phyloP scores from a whole-genome alignment of 2,888 invertebrate genomes.

The Pandemis heparana region DNA sequence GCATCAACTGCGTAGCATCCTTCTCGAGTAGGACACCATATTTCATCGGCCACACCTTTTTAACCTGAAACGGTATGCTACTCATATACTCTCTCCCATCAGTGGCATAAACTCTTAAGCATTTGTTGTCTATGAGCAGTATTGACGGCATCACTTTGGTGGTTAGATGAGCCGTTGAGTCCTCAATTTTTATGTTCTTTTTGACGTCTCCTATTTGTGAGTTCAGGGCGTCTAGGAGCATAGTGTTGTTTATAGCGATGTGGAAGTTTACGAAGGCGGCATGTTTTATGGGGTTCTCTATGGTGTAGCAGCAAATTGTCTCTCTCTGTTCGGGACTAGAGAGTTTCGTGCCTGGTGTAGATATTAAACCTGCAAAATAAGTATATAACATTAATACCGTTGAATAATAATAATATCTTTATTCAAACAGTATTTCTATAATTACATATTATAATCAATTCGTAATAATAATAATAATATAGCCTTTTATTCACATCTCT shows the following conservation, averaged over 20 bases:
- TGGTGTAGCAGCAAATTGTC: constrained; percentile 90
- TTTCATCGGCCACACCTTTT: constrained; percentile 93
- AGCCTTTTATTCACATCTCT: too few species aligned
- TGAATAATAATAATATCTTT: too few species aligned
- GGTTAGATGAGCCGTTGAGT: constrained; percentile 79
- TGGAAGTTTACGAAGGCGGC: constrained; percentile 90
- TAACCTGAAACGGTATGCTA: constrained; percentile 92
- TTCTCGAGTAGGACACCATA: constrained; percentile 95
- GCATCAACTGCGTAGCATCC: constrained; percentile 73
- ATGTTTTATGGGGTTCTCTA: constrained; percentile 93
- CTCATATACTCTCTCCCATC: constrained; percentile 94
- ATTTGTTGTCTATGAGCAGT: constrained; percentile 90
- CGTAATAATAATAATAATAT: too few species aligned
- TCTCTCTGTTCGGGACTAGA: constrained; percentile 83
- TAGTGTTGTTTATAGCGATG: constrained; percentile 81
- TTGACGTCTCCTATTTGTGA: constrained; percentile 80
- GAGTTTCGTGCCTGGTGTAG: constrained; percentile 79
- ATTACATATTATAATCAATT: too few species aligned
- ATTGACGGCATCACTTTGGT: constrained; percentile 88
- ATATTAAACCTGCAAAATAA: constrained; percentile 74
- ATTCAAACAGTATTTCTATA: too few species aligned
- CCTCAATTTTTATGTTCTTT: constrained; percentile 79
- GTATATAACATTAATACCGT: too few species aligned
- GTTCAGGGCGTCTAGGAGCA: constrained; percentile 82
- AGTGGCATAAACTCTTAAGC: constrained; percentile 91